Base-by-base conservation (phyloP, 2,797 vertebrate genomes). In the Eulemur coronatus region DNA sequence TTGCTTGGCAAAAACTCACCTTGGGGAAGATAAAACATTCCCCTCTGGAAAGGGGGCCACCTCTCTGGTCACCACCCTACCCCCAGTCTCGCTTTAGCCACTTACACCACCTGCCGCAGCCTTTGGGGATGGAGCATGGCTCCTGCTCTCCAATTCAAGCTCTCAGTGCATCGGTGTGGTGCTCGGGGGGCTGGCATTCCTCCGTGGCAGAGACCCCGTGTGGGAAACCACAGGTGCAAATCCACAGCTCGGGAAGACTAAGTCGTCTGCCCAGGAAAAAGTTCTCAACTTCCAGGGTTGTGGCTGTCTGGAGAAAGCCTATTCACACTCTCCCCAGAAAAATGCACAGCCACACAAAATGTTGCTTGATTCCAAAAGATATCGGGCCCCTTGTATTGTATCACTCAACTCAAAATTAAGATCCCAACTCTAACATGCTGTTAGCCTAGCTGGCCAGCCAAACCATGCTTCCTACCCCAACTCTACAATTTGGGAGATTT, bases 331-430 rank as follows among this genome's bases (percentile, higher is more conserved):
- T 52, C 52, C 4, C 35, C 33, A 73, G 94, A 46, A 38, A 50
- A 75, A 79, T 11, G 5, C 67, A 75, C 28, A 67, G 46, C 10
- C 30, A 38, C 43, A 76, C 33, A 57, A 67, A 93, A 57, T 4
- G 13, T 30, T 79, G 50, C 35, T 76, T 79, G 33, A 11, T 84
- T 82, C 79, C 76, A 46, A 18, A 7, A 82, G 38, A 35, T 50
- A 33, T 5, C 46, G 55, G 65, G 52, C 17, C 22, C 15, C 28
- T 57, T 67, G 20, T 26, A 65, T 46, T 38, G 91, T 52, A 78
- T n/a, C 48, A 84, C 48, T 94, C 59, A 50, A 69, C n/a, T 92
- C n/a, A 96, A 82, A 96, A 79, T 82, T 86, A 80, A 88, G n/a
- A 92, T 76, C 72, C 84, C 28, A 57, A n/a, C 14, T 95, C 41